A percentile compares a stretch with the other conserved stretches of the same genome.
Conservation (phyloP, 2,797 vertebrate genomes). For the Eremophila alpestris region DNA sequence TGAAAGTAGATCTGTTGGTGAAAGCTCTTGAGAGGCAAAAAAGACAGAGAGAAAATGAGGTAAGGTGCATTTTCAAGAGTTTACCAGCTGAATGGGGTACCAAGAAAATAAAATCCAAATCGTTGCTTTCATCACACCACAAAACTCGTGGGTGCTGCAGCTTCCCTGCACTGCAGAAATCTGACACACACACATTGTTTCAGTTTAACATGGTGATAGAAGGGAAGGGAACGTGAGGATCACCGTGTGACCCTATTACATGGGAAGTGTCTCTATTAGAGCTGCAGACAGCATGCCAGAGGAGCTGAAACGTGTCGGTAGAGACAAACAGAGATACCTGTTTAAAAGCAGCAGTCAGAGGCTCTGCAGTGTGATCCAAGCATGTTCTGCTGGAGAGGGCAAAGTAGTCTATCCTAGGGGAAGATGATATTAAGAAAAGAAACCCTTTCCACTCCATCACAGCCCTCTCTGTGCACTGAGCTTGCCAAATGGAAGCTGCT, state of each 20-base stretch:
- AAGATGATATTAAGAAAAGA: constrained; percentile 65
- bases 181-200: constrained; percentile 43
- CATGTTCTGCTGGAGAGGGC: constrained; percentile 49
- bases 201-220: constrained; percentile 60
- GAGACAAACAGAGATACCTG: constrained; percentile 57
- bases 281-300: constrained; percentile 64
- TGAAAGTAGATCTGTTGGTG: constrained; percentile 66
- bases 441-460: constrained; percentile 39
- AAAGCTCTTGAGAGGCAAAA: constrained; percentile 63
- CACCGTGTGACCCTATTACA: constrained; percentile 66
- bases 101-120: constrained; percentile 29
- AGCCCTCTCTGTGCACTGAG: not conserved
- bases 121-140: constrained; percentile 29
- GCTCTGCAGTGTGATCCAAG: constrained; percentile 52
- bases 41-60: constrained; percentile 19
- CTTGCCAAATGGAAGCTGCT: constrained; percentile 48
- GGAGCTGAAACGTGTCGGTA: constrained; percentile 61
- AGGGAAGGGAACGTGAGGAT: constrained; percentile 56
- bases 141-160: constrained; percentile 1
- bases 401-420: constrained; percentile 52
- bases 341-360: constrained; percentile 62
- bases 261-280: constrained; percentile 61
- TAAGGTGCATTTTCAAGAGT: constrained; percentile 25
- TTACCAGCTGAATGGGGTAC: constrained; percentile 28
- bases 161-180: constrained; percentile 33